Percentiles rank a stretch among this genome's conserved stretches.
Evolutionary conservation across 2,797 vertebrate species (phyloP).

Genomic region (Enteromius viviparus): DNA sequence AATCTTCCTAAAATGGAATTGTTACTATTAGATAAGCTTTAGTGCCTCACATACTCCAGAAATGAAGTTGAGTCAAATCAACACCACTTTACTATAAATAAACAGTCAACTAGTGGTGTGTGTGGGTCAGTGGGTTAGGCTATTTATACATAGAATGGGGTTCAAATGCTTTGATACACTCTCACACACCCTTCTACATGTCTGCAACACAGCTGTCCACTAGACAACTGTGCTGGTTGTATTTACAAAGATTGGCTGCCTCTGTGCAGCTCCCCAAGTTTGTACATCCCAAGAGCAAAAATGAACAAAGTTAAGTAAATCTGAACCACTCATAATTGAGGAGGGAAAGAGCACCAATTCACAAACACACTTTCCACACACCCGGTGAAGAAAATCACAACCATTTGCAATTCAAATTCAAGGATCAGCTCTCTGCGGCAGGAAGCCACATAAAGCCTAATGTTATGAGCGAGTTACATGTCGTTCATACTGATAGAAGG

Average conservation of each 20-base stretch:
- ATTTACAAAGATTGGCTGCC: not conserved
- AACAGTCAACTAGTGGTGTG: slow-evolving; percentile 35
- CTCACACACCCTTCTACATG: slow-evolving; percentile 25
- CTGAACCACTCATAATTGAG: not conserved
- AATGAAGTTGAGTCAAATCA: slow-evolving; percentile 36
- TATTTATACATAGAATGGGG: slow-evolving; percentile 33
- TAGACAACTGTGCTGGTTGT: slow-evolving; percentile 27
- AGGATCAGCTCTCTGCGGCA: slow-evolving; percentile 16
- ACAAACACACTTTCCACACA: not conserved
- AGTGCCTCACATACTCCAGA: slow-evolving; percentile 1
- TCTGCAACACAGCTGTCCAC: slow-evolving; percentile 38
- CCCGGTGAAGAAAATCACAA: slow-evolving; percentile 10
- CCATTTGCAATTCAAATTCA: slow-evolving; percentile 53
- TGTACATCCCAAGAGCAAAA: not conserved
- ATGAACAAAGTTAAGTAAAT: not conserved
- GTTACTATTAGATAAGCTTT: not conserved
- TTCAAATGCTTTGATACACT: slow-evolving; percentile 25
- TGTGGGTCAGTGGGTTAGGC: slow-evolving; percentile 37
- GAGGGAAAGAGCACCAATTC: not conserved
- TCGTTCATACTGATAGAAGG: slow-evolving; percentile 40
- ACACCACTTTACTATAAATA: slow-evolving; percentile 28
- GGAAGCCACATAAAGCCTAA: slow-evolving; percentile 23
- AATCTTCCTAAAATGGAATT: slow-evolving; percentile 9
- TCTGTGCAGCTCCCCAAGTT: not conserved
- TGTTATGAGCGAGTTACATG: slow-evolving; percentile 39